phyloP scores from a whole-genome alignment of 92 coral and sea anemone species.

The Palythoa grandiflora region DNA sequence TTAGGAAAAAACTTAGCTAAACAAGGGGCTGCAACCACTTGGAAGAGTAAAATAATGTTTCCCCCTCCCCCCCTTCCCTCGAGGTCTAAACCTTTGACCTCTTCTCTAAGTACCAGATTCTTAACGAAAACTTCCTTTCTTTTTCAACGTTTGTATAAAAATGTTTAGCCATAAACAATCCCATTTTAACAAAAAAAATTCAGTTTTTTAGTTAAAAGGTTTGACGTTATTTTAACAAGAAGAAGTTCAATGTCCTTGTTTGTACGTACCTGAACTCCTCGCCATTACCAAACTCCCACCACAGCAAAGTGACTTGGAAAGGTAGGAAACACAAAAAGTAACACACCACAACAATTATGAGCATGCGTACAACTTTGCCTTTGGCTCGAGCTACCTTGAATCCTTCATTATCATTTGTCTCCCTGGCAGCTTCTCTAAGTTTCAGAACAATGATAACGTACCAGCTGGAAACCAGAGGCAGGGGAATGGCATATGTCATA shows the following conservation, averaged over 20 bases:
- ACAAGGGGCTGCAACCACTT: too few species aligned
- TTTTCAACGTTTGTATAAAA: too few species aligned
- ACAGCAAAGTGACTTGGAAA: constrained; percentile 70
- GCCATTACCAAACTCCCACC: constrained; percentile 89
- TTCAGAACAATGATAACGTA: constrained; percentile 80
- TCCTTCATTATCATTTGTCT: constrained; percentile 86
- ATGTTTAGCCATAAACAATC: too few species aligned
- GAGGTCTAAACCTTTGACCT: too few species aligned
- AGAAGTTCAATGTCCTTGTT: background rate
- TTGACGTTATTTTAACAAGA: too few species aligned
- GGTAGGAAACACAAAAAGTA: constrained; percentile 89
- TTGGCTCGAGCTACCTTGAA: constrained; percentile 89
- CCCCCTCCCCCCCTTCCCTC: too few species aligned
- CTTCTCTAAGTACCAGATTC: too few species aligned
- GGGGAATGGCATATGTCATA: constrained; percentile 88
- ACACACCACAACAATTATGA: constrained; percentile 82
- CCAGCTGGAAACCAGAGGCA: constrained; percentile 82
- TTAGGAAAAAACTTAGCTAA: too few species aligned
- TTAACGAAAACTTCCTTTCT: too few species aligned
- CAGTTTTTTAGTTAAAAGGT: too few species aligned
- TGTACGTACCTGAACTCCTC: constrained; percentile 56
- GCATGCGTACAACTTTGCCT: constrained; percentile 91
- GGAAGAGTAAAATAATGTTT: too few species aligned
- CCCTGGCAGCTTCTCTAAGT: constrained; percentile 80
- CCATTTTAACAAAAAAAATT: too few species aligned